Base-by-base conservation (phyloP, 2,797 vertebrate genomes). In the Esox lucius region DNA sequence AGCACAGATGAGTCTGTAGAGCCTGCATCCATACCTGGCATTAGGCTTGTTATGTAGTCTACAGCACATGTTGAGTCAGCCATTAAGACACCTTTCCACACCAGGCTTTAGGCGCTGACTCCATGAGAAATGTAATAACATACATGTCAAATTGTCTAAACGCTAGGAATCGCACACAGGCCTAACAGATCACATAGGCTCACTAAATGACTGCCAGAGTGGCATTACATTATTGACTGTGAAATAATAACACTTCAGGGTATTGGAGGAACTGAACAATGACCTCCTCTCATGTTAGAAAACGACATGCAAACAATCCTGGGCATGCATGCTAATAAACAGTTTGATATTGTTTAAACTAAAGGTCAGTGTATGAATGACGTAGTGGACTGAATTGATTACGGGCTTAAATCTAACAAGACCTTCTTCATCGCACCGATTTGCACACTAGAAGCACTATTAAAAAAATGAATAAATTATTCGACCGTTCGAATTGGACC, bases 341-440 rank as follows among this genome's bases (percentile, higher is more conserved):
- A 76, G 19, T 39, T 3, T 19, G 8, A n/a, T 33, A 46, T 74
- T 79, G 75, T 78, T 74, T 53, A 68, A 69, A 3, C 28, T 68
- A n/a, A 80, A 74, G 0, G 76, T 81, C 35, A 39, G 35, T 2
- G 3, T 11, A 74, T 82, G 66, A 72, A 80, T 79, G 51, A 79
- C 53, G 72, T 65, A 26, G 74, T 77, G 75, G 78, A 76, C 80
- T 71, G 0, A 22, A 73, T 78, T 78, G 39, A 76, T 75, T 72
- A 26, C 6, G 79, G 67, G 78, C 76, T 64, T 80, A 86, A 59
- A 46, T 71, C 65, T 76, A 61, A 73, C 73, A 73, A 73, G 26
- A 26, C 24, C 64, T 70, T 71, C 11, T 73, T 75, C 67, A 39
- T 70, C 15, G 49, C 13, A 39, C 12, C 0, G 11, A 46, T 11